These are phyloP conservation scores for Sardinella longiceps DNA, from an alignment of 2,797 vertebrate species.

Conservation along the genomic window DNA sequence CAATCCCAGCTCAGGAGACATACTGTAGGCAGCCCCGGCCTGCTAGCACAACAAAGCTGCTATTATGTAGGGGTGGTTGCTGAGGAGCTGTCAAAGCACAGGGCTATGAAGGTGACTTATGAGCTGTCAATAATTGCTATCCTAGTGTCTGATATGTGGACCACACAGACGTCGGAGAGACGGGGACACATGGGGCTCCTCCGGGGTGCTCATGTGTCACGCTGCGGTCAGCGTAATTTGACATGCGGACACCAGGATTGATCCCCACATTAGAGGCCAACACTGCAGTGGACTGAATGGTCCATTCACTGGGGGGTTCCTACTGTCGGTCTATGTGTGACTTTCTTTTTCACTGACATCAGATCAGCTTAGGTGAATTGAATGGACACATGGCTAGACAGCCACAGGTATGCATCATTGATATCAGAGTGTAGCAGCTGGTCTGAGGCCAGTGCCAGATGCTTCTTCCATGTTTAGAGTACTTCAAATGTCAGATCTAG, in stretches of 20 bases:
- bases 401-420: neutral
- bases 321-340: neutral
- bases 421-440: neutral
- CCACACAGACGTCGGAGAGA: slow-evolving; percentile 2
- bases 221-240: neutral
- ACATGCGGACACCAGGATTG: neutral
- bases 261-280: neutral
- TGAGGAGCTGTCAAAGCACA: neutral
- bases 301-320: neutral
- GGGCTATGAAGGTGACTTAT: neutral
- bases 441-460: neutral
- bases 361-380: neutral
- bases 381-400: slow-evolving; percentile 7
- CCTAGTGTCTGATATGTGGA: neutral
- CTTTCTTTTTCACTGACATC: neutral
- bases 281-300: neutral
- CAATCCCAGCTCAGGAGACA: neutral
- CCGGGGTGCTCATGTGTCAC: neutral
- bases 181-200: neutral
- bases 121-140: slow-evolving; percentile 15
- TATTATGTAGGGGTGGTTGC: neutral
- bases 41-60: neutral
- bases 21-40: neutral
- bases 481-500: neutral
- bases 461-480: neutral